Evolutionary conservation across 1,140 invertebrate species (phyloP), one percentile per base, ranked within the genome.

Genomic region (Eciton burchellii): DNA sequence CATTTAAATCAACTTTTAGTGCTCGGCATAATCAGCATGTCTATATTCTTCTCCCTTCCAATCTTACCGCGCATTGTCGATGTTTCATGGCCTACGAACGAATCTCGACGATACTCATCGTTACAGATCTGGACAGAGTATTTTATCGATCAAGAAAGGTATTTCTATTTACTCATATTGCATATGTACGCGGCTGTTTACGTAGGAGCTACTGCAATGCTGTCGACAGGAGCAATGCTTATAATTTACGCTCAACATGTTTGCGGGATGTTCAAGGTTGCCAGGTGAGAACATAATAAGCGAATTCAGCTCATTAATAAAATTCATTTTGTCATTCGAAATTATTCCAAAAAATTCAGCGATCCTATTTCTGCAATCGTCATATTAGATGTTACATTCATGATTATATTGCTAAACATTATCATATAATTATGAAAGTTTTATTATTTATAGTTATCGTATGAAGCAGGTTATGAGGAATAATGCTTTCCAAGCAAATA

Each of bases 191-290:
- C 35, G 24, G 41, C 54, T 5, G 0, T 59, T 19, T 59, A 8
- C 11, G 43, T 73, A 57, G 71, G 41, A 12, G 21, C 4, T 14
- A n/a, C 0, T 59, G 11, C 19, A 45, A 4, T 29, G 2, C 12
- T 73, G 59, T 35, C 21, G 12, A 43, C 5, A 59, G 21, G 35
- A 59, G 59, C 54, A 4, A 73, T 45, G 41, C 3, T 26, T 6
- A 8, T 59, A 26, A 4, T 1, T 45, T 45, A 24, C 5, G 4
- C 45, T 12, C 24, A 45, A 45, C 24, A 59, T 26, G 11, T 3
- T 19, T 73, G 54, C 8, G 54, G 41, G 45, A 59, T 73, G 21
- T 73, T 73, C 16, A 60, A 4, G 29, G 59, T 73, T 5, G 70
- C 21, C 29, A 73, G 71, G 71, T 73, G 21, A 60, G 16, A 43